Base-by-base conservation (phyloP, 2,888 invertebrate species). In the Pasiphila rectangulata region DNA sequence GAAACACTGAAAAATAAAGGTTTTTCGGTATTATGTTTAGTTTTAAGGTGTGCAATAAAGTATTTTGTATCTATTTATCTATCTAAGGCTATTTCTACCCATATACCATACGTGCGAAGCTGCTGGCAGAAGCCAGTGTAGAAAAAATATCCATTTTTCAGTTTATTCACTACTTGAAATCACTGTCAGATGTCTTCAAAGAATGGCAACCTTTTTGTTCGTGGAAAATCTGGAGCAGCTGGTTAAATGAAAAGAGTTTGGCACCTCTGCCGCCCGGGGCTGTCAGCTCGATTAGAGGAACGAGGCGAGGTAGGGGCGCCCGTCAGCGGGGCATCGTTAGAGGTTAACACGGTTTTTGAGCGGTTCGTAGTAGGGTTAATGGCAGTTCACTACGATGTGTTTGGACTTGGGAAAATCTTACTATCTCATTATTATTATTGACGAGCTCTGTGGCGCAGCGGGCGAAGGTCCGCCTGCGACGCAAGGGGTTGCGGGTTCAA, bases 251-350 rank as follows among this genome's bases (percentile, higher is more conserved):
- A 12, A 29, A 29, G 6, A 13, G 16, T 30, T 30, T 16, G 24
- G 16, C 37, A 25, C 15, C 25, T 9, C n/a, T 30, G n/a, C 3
- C 15, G 16, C 9, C 9, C 5, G 43, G 49, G 54, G 52, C 45
- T 51, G 52, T 43, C 47, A 47, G 44, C 32, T 51, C 57, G 68
- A 67, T 70, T 71, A 66, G 56, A 65, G 58, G 53, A 53, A 52
- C 53, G 52, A 63, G 57, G 67, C 51, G 45, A 53, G 54, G 66
- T 52, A 49, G 54, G 53, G 56, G 52, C 37, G 49, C n/a, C 56
- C 51, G 53, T 62, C 71, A 70, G 73, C 72, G 59, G 69, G 59
- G 65, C 62, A 52, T 75, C 69, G 71, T 72, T 72, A 66, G 60
- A 66, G 64, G 68, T 63, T 71, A 69, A 72, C 68, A 71, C 61